A percentile compares a stretch with the other conserved stretches of the same genome.
Evolutionary conservation across 2,888 invertebrate species (phyloP).

Genomic region (Himalopsyche kuldschensis): DNA sequence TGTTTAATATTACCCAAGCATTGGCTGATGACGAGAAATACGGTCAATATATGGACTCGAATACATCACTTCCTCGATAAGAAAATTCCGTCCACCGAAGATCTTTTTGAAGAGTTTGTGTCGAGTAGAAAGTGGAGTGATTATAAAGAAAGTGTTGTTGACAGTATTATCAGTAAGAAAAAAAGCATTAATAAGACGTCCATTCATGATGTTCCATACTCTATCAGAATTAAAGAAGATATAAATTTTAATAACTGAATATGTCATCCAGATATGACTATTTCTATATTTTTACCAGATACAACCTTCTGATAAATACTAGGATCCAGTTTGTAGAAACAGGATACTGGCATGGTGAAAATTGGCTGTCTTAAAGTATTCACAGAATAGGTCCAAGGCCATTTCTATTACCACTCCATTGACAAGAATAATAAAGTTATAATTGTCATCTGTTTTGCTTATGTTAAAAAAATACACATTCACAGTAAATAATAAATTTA

Average conservation of each 20-base stretch:
- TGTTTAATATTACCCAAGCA: slow-evolving; percentile 71
- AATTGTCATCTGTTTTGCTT: too few relatives aligned
- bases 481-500: background rate
- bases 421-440: background rate
- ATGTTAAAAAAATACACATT: background rate
- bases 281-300: background rate
- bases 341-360: too few relatives aligned
- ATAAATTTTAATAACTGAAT: slow-evolving; percentile 34
- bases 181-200: slow-evolving; percentile 60
- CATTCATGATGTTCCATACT: slow-evolving; percentile 66
- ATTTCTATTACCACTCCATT: too few relatives aligned
- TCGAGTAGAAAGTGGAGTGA: slow-evolving; percentile 60
- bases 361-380: too few relatives aligned
- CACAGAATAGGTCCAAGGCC: too few relatives aligned
- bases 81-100: slow-evolving; percentile 46
- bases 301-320: background rate
- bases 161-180: slow-evolving; percentile 54
- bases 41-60: slow-evolving; percentile 67
- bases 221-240: slow-evolving; percentile 63
- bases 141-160: slow-evolving; percentile 56
- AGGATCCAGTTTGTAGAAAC: too few relatives aligned
- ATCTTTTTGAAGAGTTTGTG: slow-evolving; percentile 41
- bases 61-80: slow-evolving; percentile 63
- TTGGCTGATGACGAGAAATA: slow-evolving; percentile 68
- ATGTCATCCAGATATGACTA: background rate